Percentiles rank a stretch among this genome's conserved stretches.
phyloP scores from a whole-genome alignment of 2,888 invertebrate genomes.

The Cataglyphis rosenhaueri region DNA sequence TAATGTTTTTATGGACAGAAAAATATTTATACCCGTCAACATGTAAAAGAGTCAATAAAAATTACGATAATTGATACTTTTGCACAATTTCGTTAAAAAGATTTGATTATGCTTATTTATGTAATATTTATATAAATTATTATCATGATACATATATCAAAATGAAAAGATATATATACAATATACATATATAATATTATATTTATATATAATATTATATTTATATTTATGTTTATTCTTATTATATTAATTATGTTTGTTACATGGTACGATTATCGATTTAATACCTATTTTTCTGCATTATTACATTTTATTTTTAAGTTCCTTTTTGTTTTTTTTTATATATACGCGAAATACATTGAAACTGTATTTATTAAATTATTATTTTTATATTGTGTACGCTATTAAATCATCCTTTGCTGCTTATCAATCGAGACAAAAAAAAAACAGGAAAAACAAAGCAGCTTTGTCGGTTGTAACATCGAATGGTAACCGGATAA shows the following conservation, averaged over 20 bases:
- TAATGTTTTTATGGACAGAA: constrained; percentile 78
- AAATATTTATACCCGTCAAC: constrained; percentile 76
- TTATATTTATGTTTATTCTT: neutral
- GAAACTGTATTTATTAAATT: neutral
- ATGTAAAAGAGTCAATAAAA: constrained; percentile 66
- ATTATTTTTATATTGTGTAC: neutral
- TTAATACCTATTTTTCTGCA: neutral
- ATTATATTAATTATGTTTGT: neutral
- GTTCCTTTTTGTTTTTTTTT: neutral
- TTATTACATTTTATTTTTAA: neutral
- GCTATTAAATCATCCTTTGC: neutral
- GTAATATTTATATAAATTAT: neutral
- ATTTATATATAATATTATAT: neutral
- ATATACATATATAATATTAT: neutral
- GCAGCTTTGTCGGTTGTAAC: neutral
- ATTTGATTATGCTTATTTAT: neutral
- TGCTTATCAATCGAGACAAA: constrained; percentile 25
- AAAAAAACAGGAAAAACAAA: constrained; percentile 14
- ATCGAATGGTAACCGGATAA: constrained; percentile 34
- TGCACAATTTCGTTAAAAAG: constrained; percentile 11
- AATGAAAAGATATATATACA: neutral
- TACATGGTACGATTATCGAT: neutral
- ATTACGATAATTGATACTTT: constrained; percentile 49
- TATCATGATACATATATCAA: neutral
- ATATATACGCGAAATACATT: neutral